Evolutionary conservation across 2,113 vertebrate species (phyloP), one percentile per base, ranked within the genome.

Genomic region (Nycticebus coucang): DNA sequence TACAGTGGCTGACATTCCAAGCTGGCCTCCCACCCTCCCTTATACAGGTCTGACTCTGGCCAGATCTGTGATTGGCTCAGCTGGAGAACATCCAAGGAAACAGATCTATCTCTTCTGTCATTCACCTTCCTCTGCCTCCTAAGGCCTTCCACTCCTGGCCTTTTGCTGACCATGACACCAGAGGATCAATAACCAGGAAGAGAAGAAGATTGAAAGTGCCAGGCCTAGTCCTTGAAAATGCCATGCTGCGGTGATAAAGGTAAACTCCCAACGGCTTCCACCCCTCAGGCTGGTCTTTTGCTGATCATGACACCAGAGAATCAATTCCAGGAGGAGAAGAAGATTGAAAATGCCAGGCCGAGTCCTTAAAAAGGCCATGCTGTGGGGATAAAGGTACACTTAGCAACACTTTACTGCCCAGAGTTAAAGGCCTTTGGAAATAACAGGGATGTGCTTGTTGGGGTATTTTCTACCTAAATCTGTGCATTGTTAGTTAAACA

Each of bases 281-380:
- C 30, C n/a, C 64, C 15, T 84, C 75, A 89, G 18, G 66, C 35
- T 90, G 45, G 71, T 22, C 92, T 93, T 77, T 83, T 84, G 71
- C 78, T 81, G 59, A 57, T 72, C 71, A 22, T 57, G 41, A 92
- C 72, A 96, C 24, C 35, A n/a, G 14, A 87, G 35, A 72, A 74
- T 93, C 85, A 62, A 78, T 72, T 64, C 17, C 13, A 86, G 87
- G 35, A 21, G 26, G 30, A 89, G 37, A 57, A 62, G 28, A 81
- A 82, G 77, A 50, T 81, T 69, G n/a, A 79, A 92, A 91, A n/a
- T 69, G 57, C 50, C 94, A 97, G 53, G 59, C 33, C 45, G 50
- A 28, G 37, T 69, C 53, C 53, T 92, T 87, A 77, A 92, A 80
- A 64, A 81, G 30, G 57, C 24, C 66, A 87, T 1, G 10, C 24